Conservation (phyloP, 2,797 vertebrate genomes). For the Helicolenus hilgendorfi region DNA sequence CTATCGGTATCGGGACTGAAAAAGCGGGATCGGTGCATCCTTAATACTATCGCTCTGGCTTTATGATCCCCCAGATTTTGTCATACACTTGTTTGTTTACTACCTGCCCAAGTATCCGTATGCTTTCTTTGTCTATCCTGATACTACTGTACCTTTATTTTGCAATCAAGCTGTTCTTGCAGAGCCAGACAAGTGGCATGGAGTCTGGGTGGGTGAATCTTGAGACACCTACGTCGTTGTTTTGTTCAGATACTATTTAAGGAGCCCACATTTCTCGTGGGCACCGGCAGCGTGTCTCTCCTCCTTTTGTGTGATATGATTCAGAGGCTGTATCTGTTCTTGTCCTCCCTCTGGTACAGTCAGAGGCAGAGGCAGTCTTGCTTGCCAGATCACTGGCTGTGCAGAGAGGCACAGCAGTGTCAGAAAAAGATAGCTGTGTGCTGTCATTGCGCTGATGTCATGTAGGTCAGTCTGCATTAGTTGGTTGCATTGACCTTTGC, state of each 20-base stretch:
- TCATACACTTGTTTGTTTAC: slow-evolving; percentile 8
- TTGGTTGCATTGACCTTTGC: slow-evolving; percentile 81
- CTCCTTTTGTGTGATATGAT: slow-evolving; percentile 86
- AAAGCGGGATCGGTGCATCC: fast-evolving
- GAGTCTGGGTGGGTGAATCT: slow-evolving; percentile 79
- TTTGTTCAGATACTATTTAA: slow-evolving; percentile 87
- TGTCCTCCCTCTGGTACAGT: slow-evolving; percentile 82
- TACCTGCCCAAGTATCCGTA: slow-evolving; percentile 7
- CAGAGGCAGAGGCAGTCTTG: slow-evolving; percentile 74
- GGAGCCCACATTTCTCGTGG: slow-evolving; percentile 87
- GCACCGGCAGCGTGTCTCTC: slow-evolving; percentile 81
- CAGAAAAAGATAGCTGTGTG: slow-evolving; percentile 71
- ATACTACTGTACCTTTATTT: slow-evolving; percentile 14
- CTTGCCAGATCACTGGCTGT: slow-evolving; percentile 80
- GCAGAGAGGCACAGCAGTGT: slow-evolving; percentile 71
- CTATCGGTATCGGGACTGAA: fast-evolving
- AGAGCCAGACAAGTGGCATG: slow-evolving; percentile 65
- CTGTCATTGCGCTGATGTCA: slow-evolving; percentile 82
- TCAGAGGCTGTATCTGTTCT: slow-evolving; percentile 84
- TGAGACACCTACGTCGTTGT: slow-evolving; percentile 80
- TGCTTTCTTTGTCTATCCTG: slow-evolving; percentile 17
- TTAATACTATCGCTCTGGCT: background rate
- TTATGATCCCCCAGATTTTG: background rate
- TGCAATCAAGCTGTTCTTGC: slow-evolving; percentile 56
- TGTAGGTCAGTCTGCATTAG: slow-evolving; percentile 79